Conservation (phyloP, 2,888 invertebrate genomes). For the Willowsia nigromaculata region DNA sequence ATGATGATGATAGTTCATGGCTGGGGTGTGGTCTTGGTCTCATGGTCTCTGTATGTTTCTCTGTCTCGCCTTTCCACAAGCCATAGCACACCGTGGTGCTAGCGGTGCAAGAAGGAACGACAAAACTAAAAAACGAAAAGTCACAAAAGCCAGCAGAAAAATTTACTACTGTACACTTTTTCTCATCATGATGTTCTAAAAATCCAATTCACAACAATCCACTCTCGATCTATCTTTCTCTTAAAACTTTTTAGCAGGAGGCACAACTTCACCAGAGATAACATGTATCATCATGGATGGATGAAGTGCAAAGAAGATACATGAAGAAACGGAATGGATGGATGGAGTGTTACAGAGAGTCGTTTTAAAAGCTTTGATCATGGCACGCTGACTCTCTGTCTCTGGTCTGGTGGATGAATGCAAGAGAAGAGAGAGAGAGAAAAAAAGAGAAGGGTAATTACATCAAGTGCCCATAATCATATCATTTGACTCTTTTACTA, state of each 20-base stretch:
- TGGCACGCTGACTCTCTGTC: background rate
- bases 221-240: too few relatives aligned
- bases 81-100: background rate
- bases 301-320: conserved; percentile 1
- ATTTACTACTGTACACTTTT: background rate
- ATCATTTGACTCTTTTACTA: conserved; percentile 43
- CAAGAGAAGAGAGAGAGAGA: too few relatives aligned
- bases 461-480: conserved; percentile 61
- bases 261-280: background rate
- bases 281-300: background rate
- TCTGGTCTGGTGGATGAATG: background rate
- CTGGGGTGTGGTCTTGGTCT: conserved; percentile 61
- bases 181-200: background rate
- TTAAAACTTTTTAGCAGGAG: too few relatives aligned
- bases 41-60: background rate
- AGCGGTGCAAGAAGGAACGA: background rate
- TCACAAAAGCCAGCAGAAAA: conserved; percentile 7
- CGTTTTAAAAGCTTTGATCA: background rate
- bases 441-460: conserved; percentile 42
- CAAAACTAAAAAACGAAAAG: background rate
- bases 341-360: background rate
- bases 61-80: background rate
- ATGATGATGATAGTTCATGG: conserved; percentile 50
- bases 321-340: conserved; percentile 11
- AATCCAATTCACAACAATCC: background rate